Percentiles rank a stretch among this genome's conserved stretches.
Evolutionary conservation across 2,888 invertebrate genomes (phyloP).

Genomic region (Idaea dimidiata): DNA sequence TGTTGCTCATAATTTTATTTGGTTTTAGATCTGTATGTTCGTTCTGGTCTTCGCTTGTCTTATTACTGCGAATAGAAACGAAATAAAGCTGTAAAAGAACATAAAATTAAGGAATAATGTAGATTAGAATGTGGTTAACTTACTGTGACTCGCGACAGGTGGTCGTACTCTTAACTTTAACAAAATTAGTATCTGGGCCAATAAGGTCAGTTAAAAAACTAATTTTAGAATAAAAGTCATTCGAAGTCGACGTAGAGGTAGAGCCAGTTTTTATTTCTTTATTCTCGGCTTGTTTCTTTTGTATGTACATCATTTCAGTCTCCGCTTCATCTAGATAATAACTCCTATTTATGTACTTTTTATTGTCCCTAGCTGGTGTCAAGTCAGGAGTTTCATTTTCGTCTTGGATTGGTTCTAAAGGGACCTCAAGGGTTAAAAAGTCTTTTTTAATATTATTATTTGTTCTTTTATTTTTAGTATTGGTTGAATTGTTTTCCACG

Average conservation of each 20-base stretch:
- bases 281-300: conserved; percentile 39
- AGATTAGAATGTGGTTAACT: background rate
- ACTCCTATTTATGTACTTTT: conserved; percentile 53
- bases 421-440: conserved; percentile 24
- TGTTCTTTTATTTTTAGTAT: background rate
- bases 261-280: conserved; percentile 32
- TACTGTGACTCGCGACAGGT: background rate
- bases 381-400: conserved; percentile 30
- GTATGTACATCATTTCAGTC: conserved; percentile 57
- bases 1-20: background rate
- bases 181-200: conserved; percentile 30
- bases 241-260: conserved; percentile 46
- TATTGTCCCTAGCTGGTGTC: conserved; percentile 34
- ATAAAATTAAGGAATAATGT: background rate
- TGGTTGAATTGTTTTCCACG: conserved; percentile 25
- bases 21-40: background rate
- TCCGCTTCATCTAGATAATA: conserved; percentile 61
- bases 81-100: background rate
- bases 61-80: background rate
- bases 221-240: conserved; percentile 42
- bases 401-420: conserved; percentile 27
- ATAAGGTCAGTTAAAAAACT: conserved; percentile 38
- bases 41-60: background rate
- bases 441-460: background rate
- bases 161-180: background rate